Conservation (phyloP, 2,797 vertebrate genomes). For the Anguilla anguilla region DNA sequence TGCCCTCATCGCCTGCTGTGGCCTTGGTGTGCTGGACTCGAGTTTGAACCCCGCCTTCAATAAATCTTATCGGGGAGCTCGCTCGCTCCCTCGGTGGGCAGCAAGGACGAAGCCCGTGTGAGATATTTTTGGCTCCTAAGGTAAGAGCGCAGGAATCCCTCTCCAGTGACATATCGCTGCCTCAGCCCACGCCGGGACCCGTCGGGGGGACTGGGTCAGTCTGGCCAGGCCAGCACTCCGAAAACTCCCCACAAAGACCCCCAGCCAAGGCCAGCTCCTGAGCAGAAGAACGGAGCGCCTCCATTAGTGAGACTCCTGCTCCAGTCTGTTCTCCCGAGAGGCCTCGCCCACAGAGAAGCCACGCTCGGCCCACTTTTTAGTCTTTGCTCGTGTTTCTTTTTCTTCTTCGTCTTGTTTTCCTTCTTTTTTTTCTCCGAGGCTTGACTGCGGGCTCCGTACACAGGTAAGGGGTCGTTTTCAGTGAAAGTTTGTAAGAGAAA, state of each 20-base stretch:
- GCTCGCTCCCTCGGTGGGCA: not conserved
- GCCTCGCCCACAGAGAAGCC: not conserved
- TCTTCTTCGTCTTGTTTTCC: not conserved
- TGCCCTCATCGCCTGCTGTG: not conserved
- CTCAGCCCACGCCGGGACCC: slow-evolving; percentile 32
- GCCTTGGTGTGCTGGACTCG: not conserved
- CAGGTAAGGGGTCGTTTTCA: slow-evolving; percentile 33
- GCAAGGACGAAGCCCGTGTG: not conserved
- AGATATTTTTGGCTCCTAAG: slow-evolving; percentile 7
- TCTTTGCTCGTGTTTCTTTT: not conserved
- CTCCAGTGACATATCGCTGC: slow-evolving; percentile 43
- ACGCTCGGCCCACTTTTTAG: not conserved
- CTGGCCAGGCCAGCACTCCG: slow-evolving; percentile 34
- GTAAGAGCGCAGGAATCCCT: slow-evolving; percentile 11
- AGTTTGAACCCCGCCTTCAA: not conserved
- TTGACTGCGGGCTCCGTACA: not conserved
- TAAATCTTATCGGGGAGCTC: not conserved
- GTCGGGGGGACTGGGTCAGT: slow-evolving; percentile 33
- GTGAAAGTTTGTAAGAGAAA: slow-evolving; percentile 5
- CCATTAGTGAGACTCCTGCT: not conserved
- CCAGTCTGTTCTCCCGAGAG: not conserved
- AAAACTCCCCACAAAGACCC: slow-evolving; percentile 28
- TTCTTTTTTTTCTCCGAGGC: not conserved
- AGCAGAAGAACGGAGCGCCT: not conserved
- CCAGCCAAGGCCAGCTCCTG: not conserved